phyloP scores from a whole-genome alignment of 2,888 invertebrate species.

The Tipula vernalis region DNA sequence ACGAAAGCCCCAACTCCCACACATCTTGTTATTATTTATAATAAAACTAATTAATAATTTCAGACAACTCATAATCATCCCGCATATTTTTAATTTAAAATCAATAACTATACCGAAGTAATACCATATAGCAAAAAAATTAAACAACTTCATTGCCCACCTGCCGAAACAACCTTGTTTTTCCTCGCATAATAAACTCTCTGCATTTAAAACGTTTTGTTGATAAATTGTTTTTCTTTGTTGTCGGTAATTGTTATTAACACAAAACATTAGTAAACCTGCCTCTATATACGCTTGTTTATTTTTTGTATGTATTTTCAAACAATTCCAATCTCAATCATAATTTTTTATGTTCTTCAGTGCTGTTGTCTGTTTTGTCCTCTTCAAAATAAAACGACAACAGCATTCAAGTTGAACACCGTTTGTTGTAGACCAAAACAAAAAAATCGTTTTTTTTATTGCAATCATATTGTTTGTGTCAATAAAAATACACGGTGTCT shows the following conservation, averaged over 20 bases:
- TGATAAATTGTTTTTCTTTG: not conserved
- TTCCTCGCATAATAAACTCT: not conserved
- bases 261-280: not conserved
- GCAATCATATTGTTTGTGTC: not conserved
- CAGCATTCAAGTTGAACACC: not conserved
- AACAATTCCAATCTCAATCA: not conserved
- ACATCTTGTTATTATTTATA: no score
- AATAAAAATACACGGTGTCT: not conserved
- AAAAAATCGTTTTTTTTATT: not conserved
- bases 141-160: not conserved
- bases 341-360: not conserved
- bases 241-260: not conserved
- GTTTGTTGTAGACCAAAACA: not conserved
- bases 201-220: not conserved
- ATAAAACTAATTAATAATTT: no score
- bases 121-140: not conserved
- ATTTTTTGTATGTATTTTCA: not conserved
- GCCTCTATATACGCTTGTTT: not conserved
- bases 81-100: no score
- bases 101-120: no score
- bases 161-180: not conserved
- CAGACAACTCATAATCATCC: no score
- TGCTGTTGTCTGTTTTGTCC: not conserved
- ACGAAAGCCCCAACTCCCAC: no score
- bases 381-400: not conserved